phyloP scores from a whole-genome alignment of 2,888 invertebrate species.

The Tetranychus truncatus region DNA sequence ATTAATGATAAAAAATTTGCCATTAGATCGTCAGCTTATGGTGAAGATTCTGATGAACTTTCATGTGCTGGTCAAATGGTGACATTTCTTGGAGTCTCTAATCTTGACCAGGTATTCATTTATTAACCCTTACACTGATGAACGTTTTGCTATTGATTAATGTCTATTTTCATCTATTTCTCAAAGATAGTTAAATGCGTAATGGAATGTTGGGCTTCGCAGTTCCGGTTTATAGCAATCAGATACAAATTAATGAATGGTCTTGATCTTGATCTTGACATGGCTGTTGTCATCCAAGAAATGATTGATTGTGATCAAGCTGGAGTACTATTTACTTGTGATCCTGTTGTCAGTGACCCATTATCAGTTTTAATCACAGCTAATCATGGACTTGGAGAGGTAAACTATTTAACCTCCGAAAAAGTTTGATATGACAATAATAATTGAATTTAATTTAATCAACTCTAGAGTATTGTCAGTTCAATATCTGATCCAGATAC shows the following conservation, averaged over 20 bases:
- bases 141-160: not conserved
- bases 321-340: slow-evolving; percentile 62
- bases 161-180: not conserved
- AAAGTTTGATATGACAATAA: slow-evolving; percentile 1
- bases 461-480: slow-evolving; percentile 43
- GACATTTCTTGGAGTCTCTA: slow-evolving; percentile 49
- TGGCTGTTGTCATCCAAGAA: slow-evolving; percentile 61
- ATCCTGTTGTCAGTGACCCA: slow-evolving; percentile 53
- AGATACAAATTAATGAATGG: slow-evolving; percentile 60
- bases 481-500: slow-evolving; percentile 58
- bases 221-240: slow-evolving; percentile 54
- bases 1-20: slow-evolving; percentile 24
- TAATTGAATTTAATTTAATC: not conserved
- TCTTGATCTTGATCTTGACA: slow-evolving; percentile 45
- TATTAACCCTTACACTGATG: not conserved
- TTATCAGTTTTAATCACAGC: slow-evolving; percentile 50
- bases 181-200: not conserved
- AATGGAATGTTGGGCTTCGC: slow-evolving; percentile 40
- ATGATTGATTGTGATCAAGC: slow-evolving; percentile 47
- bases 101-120: slow-evolving; percentile 26
- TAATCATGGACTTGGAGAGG: slow-evolving; percentile 55
- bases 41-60: slow-evolving; percentile 58
- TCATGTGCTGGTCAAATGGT: slow-evolving; percentile 70
- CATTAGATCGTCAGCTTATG: slow-evolving; percentile 44
- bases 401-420: not conserved